Evolutionary conservation across 2,888 invertebrate genomes (phyloP).

Genomic region (Melanostoma scalare): DNA sequence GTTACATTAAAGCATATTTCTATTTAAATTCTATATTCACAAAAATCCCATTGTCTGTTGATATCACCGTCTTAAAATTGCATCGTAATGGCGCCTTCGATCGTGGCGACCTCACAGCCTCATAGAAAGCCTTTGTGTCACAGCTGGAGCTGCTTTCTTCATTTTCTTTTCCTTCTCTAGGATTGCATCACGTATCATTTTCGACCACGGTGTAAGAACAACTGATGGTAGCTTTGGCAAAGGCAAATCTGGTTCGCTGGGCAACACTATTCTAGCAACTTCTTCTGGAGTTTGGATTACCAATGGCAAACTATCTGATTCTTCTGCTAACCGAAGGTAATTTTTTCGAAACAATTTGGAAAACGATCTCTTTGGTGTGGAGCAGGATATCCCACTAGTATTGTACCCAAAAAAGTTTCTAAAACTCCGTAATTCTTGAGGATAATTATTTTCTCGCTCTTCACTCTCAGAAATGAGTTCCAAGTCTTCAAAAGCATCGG

Average conservation of each 20-base stretch:
- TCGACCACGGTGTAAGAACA: slow-evolving; percentile 62
- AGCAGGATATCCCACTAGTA: slow-evolving; percentile 26
- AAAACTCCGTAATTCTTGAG: slow-evolving; percentile 32
- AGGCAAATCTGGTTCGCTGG: slow-evolving; percentile 17
- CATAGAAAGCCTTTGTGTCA: slow-evolving; percentile 52
- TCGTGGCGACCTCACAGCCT: slow-evolving; percentile 22
- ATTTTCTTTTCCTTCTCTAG: slow-evolving; percentile 37
- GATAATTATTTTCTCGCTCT: slow-evolving; percentile 34
- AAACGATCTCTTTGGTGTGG: slow-evolving; percentile 51
- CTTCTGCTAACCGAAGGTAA: slow-evolving; percentile 17
- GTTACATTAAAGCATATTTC: no score
- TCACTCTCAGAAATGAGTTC: slow-evolving; percentile 31
- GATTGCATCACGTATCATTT: slow-evolving; percentile 60
- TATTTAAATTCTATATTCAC: no score
- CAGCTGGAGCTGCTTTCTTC: slow-evolving; percentile 31
- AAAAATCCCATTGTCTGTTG: not conserved
- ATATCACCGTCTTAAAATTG: slow-evolving; percentile 28
- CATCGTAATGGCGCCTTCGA: slow-evolving; percentile 12
- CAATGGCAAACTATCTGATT: slow-evolving; percentile 6
- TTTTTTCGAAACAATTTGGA: slow-evolving; percentile 22
- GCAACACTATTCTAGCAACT: slow-evolving; percentile 18
- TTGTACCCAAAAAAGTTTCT: slow-evolving; percentile 26
- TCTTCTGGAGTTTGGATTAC: slow-evolving; percentile 41
- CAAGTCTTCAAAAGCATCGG: slow-evolving; percentile 43
- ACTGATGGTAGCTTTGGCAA: slow-evolving; percentile 54